Base-by-base conservation (phyloP, 92 coral and sea anemone species). In the Bergia puertoricense region DNA sequence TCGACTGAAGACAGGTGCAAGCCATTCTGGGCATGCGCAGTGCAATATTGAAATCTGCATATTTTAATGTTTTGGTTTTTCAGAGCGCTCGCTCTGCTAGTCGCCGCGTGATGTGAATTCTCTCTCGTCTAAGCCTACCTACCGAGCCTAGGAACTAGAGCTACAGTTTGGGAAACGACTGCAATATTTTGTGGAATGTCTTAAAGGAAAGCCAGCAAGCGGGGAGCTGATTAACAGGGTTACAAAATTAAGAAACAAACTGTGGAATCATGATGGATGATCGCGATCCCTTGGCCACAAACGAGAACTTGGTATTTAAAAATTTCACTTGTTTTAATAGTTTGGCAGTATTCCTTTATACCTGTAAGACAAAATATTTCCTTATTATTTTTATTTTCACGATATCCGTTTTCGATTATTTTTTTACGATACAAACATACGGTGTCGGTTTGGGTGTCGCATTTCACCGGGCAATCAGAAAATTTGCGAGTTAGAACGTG, bases 301-400 rank as follows among this genome's bases (percentile, higher is more conserved):
- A 95, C 94, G 98, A 95, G 79, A 93, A 92, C 92, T 81, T 95
- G 98, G 98, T 95, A 95, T 95, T 92, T 95, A 92, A 82, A 80
- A 66, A 57, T 57, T 40, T 37, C 57, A 56, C 76, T 81, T 71
- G 18, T 41, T 40, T 66, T 76, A 71, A 48, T 44, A 57, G 40
- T 91, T 73, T 59, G 6, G 38, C 11, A 69, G 80, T 22, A 67
- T 81, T 87, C 46, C 40, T 14, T 20, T 40, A 79, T 54, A 18
- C 65, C 30, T 73, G 4, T 15, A 45, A 13, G 48, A 4, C 41
- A n/a, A 69, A 48, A 45, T 11, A 3, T 57, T 71, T 45, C 43
- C 42, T 44, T 16, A 16, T 23, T 84, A 16, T 66, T 73, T 18
- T 10, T 84, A 73, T 45, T 15, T 83, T 84, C 22, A 6, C 56